A percentile compares a stretch with the other conserved stretches of the same genome.
Conservation (phyloP, 2,797 vertebrate species). For the Nannoperca obscura region DNA sequence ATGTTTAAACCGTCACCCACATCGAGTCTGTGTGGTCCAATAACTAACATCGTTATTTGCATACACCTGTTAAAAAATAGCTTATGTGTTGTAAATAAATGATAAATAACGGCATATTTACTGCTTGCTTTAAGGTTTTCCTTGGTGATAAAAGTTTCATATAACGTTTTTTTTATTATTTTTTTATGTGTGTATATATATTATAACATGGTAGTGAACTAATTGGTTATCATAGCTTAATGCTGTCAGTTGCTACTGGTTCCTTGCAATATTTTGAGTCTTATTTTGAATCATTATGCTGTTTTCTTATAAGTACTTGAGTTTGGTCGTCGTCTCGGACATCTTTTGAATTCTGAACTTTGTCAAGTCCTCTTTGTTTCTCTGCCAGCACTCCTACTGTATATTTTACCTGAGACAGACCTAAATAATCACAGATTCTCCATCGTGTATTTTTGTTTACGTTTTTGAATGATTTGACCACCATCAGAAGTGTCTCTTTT, state of each 20-base stretch:
- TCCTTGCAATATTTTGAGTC: slow-evolving; percentile 42
- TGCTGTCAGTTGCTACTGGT: slow-evolving; percentile 29
- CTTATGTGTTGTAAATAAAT: slow-evolving; percentile 73
- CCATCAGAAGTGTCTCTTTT: background rate
- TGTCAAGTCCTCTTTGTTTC: slow-evolving; percentile 12
- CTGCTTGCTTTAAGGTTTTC: slow-evolving; percentile 57
- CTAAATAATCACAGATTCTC: background rate
- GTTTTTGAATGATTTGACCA: slow-evolving; percentile 33
- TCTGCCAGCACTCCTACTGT: slow-evolving; percentile 22
- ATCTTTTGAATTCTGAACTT: slow-evolving; percentile 13
- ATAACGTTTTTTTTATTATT: background rate
- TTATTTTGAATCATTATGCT: slow-evolving; percentile 53
- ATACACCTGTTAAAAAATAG: slow-evolving; percentile 37
- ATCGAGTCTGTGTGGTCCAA: slow-evolving; percentile 16
- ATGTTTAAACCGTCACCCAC: slow-evolving; percentile 55
- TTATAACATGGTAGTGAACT: slow-evolving; percentile 28
- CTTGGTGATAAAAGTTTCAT: slow-evolving; percentile 38
- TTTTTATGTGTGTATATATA: slow-evolving; percentile 2
- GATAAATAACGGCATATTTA: slow-evolving; percentile 62
- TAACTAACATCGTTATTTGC: slow-evolving; percentile 49
- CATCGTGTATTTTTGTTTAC: slow-evolving; percentile 7
- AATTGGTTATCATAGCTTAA: slow-evolving; percentile 29
- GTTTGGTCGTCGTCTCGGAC: slow-evolving; percentile 19
- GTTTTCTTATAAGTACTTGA: slow-evolving; percentile 35
- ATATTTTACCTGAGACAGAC: slow-evolving; percentile 5